Base-by-base conservation (phyloP, 2,113 vertebrate species). In the Martes martes region DNA sequence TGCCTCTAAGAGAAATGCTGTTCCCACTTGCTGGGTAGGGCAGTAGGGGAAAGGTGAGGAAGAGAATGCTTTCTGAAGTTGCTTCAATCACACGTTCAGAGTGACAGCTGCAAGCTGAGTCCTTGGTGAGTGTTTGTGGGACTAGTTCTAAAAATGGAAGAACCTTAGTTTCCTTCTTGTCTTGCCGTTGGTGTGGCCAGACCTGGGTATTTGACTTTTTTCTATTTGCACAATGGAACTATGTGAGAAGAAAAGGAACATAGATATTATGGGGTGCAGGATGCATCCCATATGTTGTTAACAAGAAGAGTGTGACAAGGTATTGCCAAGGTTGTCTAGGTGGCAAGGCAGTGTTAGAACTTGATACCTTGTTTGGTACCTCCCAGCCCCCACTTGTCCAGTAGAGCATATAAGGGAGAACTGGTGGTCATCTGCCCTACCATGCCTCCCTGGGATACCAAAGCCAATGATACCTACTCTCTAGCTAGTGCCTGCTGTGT, bases 381-480 rank as follows among this genome's bases (percentile, higher is more conserved):
- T 71, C 3, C 14, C 19, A 59, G 24, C 23, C 18, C 5, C 16
- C 3, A 0, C 21, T 26, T 73, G 57, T 45, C 26, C 26, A 3
- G 45, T 36, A 28, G 2, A 65, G 57, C 31, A n/a, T 42, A 6
- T 4, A 39, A 18, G 2, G 52, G 76, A 78, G 28, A 94, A 18
- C 6, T 3, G 1, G 45, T 3, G 4, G 23, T 24, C 13, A 8
- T 63, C 57, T 14, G 4, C 7, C 15, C 16, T 59, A 11, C 23
- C 33, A 0, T 26, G 8, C 4, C 8, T 59, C 24, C n/a, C 4
- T 2, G 10, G 1, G 8, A 10, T n/a, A 39, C 36, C 45, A 16
- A 0, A 59, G 55, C 21, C 47, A 21, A 16, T 26, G 57, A 69
- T 18, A 14, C 24, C n/a, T 10, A 7, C 28, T 36, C 1, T 23